Base-by-base conservation (phyloP, 2,113 vertebrate genomes). In the Cariama cristata region DNA sequence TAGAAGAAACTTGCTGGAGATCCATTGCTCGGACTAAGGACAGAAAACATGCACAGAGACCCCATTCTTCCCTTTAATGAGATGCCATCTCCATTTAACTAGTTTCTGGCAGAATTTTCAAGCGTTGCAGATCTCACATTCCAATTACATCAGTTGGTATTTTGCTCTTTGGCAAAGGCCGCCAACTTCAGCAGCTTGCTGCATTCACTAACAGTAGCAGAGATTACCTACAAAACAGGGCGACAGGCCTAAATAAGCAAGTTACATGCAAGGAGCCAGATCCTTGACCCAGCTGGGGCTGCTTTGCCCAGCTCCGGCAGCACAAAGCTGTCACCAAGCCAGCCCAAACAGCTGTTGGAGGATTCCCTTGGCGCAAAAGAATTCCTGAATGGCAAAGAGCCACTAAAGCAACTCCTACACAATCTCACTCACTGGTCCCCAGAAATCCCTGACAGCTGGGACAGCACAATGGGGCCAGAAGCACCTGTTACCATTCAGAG, bases 341-440 rank as follows among this genome's bases (percentile, higher is more conserved):
- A 96, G 96, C 89, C 95, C 90, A 97, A 97, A 96, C 97, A 95
- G 96, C 97, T 96, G 96, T 96, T 95, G 94, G 91, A 96, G 96
- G 95, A 97, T 96, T 97, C 96, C 95, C 96, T 97, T 97, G 96
- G 96, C 93, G 90, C 84, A 91, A 97, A 95, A 97, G 94, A 97
- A 97, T 97, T 97, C 95, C 95, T 96, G 95, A 96, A 97, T 97
- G 96, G 97, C 97, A 96, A 96, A 95, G 77, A 97, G 96, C 96
- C 97, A 96, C 94, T 94, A 96, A 91, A 97, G 89, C 94, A 96
- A 90, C 97, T 97, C 91, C 91, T 96, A 96, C 96, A 97, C 96
- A 94, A 79, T 93, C 96, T 96, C 94, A 58, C 96, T 97, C 79
- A 81, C 95, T 95, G 95, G 96, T 93, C 96, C 97, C 93, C 95